Evolutionary conservation across 2,888 invertebrate species (phyloP), one percentile per base, ranked within the genome.

Genomic region (Ischnus inquisitorius): DNA sequence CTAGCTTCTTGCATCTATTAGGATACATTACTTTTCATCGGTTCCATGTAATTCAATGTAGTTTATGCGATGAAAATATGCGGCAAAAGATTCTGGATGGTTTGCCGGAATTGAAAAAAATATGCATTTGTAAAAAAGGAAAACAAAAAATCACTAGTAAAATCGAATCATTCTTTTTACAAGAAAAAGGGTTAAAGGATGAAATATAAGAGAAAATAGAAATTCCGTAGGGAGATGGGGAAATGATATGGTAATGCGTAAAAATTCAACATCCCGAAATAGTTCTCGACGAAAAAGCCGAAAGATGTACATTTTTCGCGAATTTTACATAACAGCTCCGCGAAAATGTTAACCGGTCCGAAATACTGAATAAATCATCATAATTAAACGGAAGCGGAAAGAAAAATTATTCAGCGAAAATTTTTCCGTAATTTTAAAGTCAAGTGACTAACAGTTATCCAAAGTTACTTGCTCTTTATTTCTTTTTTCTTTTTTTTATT

Each of bases 281-380:
- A 54, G 19, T 22, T 54, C 1, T 22, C 43, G 54, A 19, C 3
- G 0, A 22, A 54, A 22, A 22, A 51, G 8, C 60, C 1, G 60
- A 28, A 28, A 28, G 14, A 28, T 28, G 14, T 28, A 14, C 22
- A 60, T 12, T n/a, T 60, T 60, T 60, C 28, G 25, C n/a, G 6
- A 4, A n/a, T 14, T 28, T 5, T 5, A 28, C n/a, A 25, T 22
- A 25, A 60, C 22, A 28, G 1, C 28, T 25, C 54, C 25, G 14
- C 5, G 28, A 60, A 14, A 60, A 60, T 3, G 19, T 54, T 22
- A 28, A 60, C 25, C 14, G 25, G 60, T 28, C 25, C 14, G n/a
- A 60, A 60, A 28, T 6, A 34, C 34, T 60, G 60, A 60, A 60
- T 28, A 60, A 60, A 60, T 60, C 25, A 60, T 14, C 25, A 57